phyloP scores from a whole-genome alignment of 2,888 invertebrate genomes.

The Neuroscelio doddi region DNA sequence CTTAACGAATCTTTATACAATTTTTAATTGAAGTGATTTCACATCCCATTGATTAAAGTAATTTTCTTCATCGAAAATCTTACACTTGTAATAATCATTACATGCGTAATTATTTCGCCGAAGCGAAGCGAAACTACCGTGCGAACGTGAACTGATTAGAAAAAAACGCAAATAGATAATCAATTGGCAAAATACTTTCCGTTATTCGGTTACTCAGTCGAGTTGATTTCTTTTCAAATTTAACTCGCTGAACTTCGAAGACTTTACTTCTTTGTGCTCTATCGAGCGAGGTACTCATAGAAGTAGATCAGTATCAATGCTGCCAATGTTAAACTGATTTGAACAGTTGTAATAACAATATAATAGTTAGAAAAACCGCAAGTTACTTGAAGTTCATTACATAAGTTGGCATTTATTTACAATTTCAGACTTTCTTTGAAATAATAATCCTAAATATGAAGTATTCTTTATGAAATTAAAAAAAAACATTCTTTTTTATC shows the following conservation, averaged over 20 bases:
- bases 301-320: slow-evolving; percentile 35
- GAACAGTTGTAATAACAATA: no score
- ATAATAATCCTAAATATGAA: no score
- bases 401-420: no score
- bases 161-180: slow-evolving; percentile 52
- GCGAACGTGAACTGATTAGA: slow-evolving; percentile 32
- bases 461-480: no score
- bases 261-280: slow-evolving; percentile 34
- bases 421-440: no score
- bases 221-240: slow-evolving; percentile 54
- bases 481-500: no score
- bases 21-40: neutral
- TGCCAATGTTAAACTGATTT: neutral
- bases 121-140: slow-evolving; percentile 23
- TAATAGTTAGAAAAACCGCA: no score
- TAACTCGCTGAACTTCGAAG: slow-evolving; percentile 16
- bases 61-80: slow-evolving; percentile 2
- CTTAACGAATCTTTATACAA: no score
- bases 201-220: slow-evolving; percentile 55
- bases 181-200: slow-evolving; percentile 63
- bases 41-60: neutral
- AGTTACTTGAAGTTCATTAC: no score
- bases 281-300: slow-evolving; percentile 44
- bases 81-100: slow-evolving; percentile 3
- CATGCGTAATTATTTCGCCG: slow-evolving; percentile 6